Conservation (phyloP, 2,113 vertebrate species). For the Crotalus viridis region DNA sequence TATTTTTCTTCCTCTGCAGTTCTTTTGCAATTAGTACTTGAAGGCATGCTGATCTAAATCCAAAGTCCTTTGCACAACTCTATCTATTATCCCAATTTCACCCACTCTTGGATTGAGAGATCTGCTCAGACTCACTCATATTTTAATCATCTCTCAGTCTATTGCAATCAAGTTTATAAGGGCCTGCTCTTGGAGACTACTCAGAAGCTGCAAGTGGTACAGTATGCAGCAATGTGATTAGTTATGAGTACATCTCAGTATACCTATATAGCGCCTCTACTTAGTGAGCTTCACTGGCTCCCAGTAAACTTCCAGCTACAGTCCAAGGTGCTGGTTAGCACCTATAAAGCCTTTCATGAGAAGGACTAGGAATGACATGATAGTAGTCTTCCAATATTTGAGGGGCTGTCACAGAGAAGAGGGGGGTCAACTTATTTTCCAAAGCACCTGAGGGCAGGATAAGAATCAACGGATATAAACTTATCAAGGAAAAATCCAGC, state of each 20-base stretch:
- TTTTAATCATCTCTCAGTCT: neutral
- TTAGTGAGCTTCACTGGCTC: neutral
- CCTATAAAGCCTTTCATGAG: neutral
- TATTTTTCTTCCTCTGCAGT: neutral
- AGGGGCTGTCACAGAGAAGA: too few relatives aligned
- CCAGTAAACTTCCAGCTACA: neutral
- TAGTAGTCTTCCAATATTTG: too few relatives aligned
- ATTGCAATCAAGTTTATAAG: neutral
- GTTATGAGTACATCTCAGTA: neutral
- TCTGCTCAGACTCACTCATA: neutral
- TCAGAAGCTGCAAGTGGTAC: neutral
- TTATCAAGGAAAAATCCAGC: too few relatives aligned
- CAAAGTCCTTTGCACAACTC: neutral
- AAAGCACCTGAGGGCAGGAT: too few relatives aligned
- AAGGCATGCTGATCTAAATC: neutral
- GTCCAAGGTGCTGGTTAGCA: neutral
- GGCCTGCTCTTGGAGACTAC: neutral
- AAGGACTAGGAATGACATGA: neutral
- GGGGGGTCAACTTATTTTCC: too few relatives aligned
- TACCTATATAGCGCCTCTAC: neutral
- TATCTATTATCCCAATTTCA: neutral
- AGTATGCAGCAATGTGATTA: neutral
- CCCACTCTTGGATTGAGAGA: neutral
- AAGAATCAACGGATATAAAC: too few relatives aligned
- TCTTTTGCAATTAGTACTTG: neutral